Evolutionary conservation across 2,888 invertebrate genomes (phyloP), one percentile per base, ranked within the genome.

Genomic region (Protodeltote pygarga): DNA sequence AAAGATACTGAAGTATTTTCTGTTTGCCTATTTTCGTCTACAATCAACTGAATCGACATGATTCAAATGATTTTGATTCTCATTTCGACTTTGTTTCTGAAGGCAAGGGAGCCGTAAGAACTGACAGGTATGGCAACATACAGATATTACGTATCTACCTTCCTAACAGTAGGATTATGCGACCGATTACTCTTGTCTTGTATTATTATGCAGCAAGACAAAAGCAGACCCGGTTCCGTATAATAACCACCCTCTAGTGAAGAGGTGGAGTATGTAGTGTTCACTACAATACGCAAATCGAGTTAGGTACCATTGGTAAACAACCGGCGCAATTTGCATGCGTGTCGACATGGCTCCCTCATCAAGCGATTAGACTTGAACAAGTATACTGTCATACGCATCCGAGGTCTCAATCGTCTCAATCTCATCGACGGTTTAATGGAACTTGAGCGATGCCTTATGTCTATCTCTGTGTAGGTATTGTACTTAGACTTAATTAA

Each of bases 291-390:
- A 59, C 65, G 66, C 76, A 81, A 83, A 85, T 83, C 73, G 81
- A 79, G 79, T 81, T 79, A 77, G 75, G 58, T 52, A 52, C 37
- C 69, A 72, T 61, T 73, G 72, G 78, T 77, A 74, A 78, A 81
- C 81, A 81, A 77, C 67, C 72, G 66, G 58, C 64, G 72, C 79
- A 83, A 85, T 83, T 84, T 86, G 80, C 70, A 67, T 73, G 70
- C 73, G 62, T 70, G 77, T 75, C 73, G 65, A 71, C 74, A 69
- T 63, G 73, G 71, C 54, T 71, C 59, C 62, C 70, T 73, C 74
- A 65, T 71, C 74, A 73, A 62, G 51, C 74, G 79, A 80, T 82
- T 83, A 78, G 75, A 76, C 70, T 75, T 67, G 58, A 74, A 74
- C 76, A 76, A 73, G 73, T 65, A 53, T 70, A 73, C 70, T 77